phyloP scores from a whole-genome alignment of 2,113 vertebrate genomes.

The Melanerpes formicivorus region DNA sequence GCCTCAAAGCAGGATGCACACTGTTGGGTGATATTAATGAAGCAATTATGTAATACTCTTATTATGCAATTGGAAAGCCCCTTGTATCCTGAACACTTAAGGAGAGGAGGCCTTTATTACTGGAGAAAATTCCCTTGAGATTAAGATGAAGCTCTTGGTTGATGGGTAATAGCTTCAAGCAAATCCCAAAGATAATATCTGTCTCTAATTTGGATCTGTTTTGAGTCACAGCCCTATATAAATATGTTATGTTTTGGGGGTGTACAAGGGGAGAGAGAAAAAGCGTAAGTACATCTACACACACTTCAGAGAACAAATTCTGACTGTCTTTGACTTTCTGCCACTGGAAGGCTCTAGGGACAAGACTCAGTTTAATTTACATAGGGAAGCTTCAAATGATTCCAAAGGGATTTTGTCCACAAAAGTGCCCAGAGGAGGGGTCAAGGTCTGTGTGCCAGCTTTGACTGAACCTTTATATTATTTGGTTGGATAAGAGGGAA shows the following conservation, averaged over 20 bases:
- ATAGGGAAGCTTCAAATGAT: background rate
- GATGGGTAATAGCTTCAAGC: background rate
- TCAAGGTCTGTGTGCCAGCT: too few relatives aligned
- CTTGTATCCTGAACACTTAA: slow-evolving; percentile 23
- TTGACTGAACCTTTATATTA: background rate
- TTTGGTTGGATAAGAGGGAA: background rate
- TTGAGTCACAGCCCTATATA: background rate
- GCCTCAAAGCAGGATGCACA: background rate
- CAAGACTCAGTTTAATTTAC: background rate
- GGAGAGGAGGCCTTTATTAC: slow-evolving; percentile 19
- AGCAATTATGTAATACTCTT: slow-evolving; percentile 17
- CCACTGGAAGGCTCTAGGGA: background rate
- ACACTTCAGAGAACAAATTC: background rate
- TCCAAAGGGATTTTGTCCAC: background rate
- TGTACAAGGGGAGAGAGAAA: background rate
- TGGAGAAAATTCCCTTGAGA: slow-evolving; percentile 33
- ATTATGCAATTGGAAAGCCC: slow-evolving; percentile 33
- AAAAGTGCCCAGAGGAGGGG: background rate
- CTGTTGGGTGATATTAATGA: background rate
- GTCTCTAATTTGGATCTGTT: slow-evolving; percentile 12
- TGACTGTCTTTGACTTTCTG: background rate
- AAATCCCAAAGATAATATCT: slow-evolving; percentile 3
- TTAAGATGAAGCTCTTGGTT: background rate
- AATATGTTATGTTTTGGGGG: background rate
- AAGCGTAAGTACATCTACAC: background rate